Evolutionary conservation across 2,113 vertebrate genomes (phyloP).

Genomic region (Hylia prasina): DNA sequence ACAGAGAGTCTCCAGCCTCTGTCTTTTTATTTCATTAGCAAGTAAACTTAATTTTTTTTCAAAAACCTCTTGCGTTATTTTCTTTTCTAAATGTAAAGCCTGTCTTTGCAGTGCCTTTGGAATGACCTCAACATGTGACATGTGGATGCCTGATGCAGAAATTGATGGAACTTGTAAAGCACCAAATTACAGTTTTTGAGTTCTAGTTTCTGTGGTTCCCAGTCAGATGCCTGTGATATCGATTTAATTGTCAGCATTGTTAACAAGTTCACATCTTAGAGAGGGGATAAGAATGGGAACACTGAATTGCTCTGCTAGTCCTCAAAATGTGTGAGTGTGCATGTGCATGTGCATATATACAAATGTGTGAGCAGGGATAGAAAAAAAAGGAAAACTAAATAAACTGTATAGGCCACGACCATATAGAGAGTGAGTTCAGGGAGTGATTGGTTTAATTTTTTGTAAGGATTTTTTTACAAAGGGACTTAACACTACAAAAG

Average conservation of each 20-base stretch:
- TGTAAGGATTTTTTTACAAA: neutral
- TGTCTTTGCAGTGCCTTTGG: neutral
- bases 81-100: neutral
- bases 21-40: neutral
- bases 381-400: neutral
- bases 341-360: neutral
- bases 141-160: neutral
- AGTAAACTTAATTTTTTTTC: neutral
- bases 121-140: neutral
- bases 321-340: neutral
- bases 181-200: neutral
- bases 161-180: neutral
- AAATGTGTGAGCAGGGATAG: neutral
- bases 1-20: neutral
- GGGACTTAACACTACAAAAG: neutral
- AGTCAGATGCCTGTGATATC: rapidly evolving
- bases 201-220: neutral
- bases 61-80: neutral
- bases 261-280: neutral
- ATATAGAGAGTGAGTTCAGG: neutral
- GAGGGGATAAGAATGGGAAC: neutral
- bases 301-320: neutral
- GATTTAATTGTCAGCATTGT: neutral
- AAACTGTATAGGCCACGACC: neutral
- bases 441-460: neutral